phyloP scores from a whole-genome alignment of 2,888 invertebrate species.

The Leucania comma region DNA sequence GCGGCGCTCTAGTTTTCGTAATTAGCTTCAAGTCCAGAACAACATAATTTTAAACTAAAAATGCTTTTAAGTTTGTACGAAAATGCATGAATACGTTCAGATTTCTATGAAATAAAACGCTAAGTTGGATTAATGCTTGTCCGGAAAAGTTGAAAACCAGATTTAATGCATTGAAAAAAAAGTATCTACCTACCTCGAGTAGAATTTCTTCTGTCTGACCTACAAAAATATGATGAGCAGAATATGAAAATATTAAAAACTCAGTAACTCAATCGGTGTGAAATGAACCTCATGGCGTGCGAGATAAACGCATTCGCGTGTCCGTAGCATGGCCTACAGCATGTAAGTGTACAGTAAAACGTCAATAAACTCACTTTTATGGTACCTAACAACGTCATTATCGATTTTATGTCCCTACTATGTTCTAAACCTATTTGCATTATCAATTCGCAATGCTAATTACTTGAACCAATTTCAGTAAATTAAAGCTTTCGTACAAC shows the following conservation, averaged over 20 bases:
- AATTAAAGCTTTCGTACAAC: constrained; percentile 45
- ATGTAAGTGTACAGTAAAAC: constrained; percentile 36
- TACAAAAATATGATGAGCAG: background rate
- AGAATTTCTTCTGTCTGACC: no score
- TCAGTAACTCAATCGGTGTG: background rate
- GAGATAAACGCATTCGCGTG: constrained; percentile 57
- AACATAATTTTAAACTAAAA: background rate
- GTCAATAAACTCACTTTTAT: constrained; percentile 52
- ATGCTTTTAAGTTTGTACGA: constrained; percentile 8
- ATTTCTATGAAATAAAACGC: background rate
- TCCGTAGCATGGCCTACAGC: constrained; percentile 25
- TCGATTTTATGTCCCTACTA: constrained; percentile 42
- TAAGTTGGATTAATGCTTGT: background rate
- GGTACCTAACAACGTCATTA: constrained; percentile 41
- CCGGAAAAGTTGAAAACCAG: background rate
- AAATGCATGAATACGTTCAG: background rate
- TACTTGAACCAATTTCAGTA: constrained; percentile 45
- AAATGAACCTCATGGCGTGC: constrained; percentile 33
- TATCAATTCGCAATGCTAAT: constrained; percentile 54
- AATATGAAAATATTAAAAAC: background rate
- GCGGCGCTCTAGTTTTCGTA: constrained; percentile 5
- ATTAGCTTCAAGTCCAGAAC: constrained; percentile 6
- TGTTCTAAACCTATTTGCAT: constrained; percentile 51
- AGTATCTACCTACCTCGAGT: background rate
- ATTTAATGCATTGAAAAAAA: background rate